Evolutionary conservation across 2,888 invertebrate species (phyloP), one percentile per base, ranked within the genome.

Genomic region (Drosophila mulleri): DNA sequence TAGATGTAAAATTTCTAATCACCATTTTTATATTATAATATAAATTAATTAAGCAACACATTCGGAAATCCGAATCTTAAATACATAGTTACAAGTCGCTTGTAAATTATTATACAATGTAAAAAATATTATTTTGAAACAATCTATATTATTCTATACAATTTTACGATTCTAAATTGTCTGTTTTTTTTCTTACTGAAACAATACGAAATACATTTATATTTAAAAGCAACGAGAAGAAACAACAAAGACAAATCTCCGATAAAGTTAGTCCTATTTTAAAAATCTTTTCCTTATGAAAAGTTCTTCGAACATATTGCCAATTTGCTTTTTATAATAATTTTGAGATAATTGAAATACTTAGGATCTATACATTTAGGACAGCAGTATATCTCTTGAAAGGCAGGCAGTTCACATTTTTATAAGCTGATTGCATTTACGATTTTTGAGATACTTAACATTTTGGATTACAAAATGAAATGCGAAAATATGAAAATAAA

Each of bases 1-100:
- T 75, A 78, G 57, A 61, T 72, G 72, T 78, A 78, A 67, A 78
- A 72, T 78, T 68, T 72, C 72, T 72, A 75, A 78, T 78, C 78
- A 78, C 78, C 75, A 66, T 75, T 59, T 72, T 66, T 68, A 75
- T 62, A 53, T 78, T 78, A 78, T 54, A 63, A 68, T 78, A 45
- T 66, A 72, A 78, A 75, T 64, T 56, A 78, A 75, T 62, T 57
- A 72, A 72, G 67, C 60, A 70, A 74, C 62, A 62, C 41, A 71
- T 75, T 71, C 75, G 71, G 78, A 54, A 42, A 53, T 48, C 78
- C 78, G 71, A 78, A 75, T 71, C 54, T 72, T 35, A 63, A 58
- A 57, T 35, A 63, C 54, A 57, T 61, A 57, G n/a, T 60, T 44
- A 65, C 48, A 68, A 68, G 69, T 77, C 59, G 64, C 45, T 68